Percentiles rank a stretch among this genome's conserved stretches.
Evolutionary conservation across 2,797 vertebrate genomes (phyloP).

Genomic region (Helarctos malayanus): DNA sequence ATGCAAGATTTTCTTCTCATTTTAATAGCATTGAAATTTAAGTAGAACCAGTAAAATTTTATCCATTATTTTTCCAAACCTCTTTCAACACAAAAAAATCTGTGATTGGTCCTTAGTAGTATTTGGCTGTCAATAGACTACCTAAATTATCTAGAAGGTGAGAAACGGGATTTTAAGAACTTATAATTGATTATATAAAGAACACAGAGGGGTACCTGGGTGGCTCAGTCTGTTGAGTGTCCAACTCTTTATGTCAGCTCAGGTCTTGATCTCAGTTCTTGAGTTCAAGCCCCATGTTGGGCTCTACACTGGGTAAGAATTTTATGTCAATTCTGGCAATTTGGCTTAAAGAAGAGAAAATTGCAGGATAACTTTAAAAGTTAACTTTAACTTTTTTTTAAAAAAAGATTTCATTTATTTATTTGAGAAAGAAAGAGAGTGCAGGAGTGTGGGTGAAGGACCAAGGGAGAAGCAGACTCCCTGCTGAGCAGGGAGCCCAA

Average conservation of each 20-base stretch:
- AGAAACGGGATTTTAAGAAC: not conserved
- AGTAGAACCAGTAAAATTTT: not conserved
- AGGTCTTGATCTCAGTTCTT: no score
- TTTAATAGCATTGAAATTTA: not conserved
- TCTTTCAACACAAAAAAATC: slow-evolving; percentile 5
- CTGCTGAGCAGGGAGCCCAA: no score
- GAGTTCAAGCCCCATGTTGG: no score
- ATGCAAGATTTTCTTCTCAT: not conserved
- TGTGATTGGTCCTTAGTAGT: not conserved
- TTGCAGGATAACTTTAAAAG: not conserved
- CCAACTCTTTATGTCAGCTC: no score
- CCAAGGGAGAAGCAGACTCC: no score
- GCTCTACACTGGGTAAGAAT: not conserved
- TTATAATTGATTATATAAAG: not conserved
- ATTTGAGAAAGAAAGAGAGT: no score
- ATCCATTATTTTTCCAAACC: not conserved
- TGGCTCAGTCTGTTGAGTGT: no score
- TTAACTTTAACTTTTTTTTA: not conserved
- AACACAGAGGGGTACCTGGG: no score
- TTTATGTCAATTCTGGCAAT: not conserved
- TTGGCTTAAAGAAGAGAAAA: not conserved
- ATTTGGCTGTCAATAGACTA: not conserved
- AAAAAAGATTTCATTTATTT: no score
- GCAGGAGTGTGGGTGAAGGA: no score
- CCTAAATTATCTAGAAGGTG: not conserved